Evolutionary conservation across 1,140 invertebrate species (phyloP).

Genomic region (Nautilus pompilius): DNA sequence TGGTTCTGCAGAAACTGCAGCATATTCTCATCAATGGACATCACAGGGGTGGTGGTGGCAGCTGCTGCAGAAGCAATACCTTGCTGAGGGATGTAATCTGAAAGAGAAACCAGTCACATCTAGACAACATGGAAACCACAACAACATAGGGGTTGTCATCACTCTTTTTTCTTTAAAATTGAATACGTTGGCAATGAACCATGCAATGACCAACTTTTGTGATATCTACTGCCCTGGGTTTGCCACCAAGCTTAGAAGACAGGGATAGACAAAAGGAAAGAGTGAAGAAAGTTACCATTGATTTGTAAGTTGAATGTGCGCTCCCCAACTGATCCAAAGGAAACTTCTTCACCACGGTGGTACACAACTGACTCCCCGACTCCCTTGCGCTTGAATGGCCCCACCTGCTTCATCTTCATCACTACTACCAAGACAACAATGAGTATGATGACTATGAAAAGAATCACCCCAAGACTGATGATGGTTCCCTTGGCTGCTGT

Average conservation of each 20-base stretch:
- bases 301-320: constrained; percentile 21
- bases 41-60: not conserved
- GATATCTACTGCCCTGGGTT: no score
- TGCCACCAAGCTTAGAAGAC: no score
- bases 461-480: constrained; percentile 18
- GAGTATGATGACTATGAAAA: constrained; percentile 21
- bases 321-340: constrained; percentile 2
- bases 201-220: no score
- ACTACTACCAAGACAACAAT: constrained; percentile 26
- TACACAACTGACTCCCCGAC: not conserved
- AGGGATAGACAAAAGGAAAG: no score
- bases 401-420: constrained; percentile 30
- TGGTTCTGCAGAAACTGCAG: constrained; percentile 40
- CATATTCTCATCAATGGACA: constrained; percentile 43
- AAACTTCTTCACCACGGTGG: not conserved
- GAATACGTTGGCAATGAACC: no score
- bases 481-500: not conserved
- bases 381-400: constrained; percentile 28
- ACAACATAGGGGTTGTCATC: no score
- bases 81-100: constrained; percentile 31
- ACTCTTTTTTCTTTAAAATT: no score
- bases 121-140: not conserved
- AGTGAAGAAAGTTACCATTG: constrained; percentile 20
- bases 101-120: not conserved
- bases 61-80: constrained; percentile 3